A percentile compares a stretch with the other conserved stretches of the same genome.
These are phyloP conservation scores for Epsilonema sp. DNA, from an alignment of 2,888 invertebrate species.

Conservation along the genomic window DNA sequence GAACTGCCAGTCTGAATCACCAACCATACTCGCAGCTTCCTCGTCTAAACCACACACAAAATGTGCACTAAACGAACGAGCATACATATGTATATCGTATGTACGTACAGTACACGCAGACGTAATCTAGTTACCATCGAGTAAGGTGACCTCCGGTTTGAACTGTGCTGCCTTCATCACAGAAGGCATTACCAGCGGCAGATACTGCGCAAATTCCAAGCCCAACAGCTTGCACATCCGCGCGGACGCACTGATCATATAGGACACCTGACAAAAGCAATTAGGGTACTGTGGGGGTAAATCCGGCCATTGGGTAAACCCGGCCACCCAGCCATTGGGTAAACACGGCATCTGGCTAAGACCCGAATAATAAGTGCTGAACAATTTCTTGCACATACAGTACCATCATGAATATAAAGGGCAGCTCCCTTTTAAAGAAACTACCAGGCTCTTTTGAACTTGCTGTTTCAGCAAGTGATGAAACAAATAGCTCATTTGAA, in stretches of 20 bases:
- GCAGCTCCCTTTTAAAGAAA: too few species aligned
- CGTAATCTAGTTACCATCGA: conserved; percentile 48
- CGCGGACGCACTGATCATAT: conserved; percentile 96
- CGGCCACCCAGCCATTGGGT: too few species aligned
- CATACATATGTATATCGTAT: not conserved
- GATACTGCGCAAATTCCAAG: conserved; percentile 63
- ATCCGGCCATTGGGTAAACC: too few species aligned
- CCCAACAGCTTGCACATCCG: conserved; percentile 86
- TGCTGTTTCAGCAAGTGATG: too few species aligned
- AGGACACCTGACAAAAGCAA: conserved; percentile 59
- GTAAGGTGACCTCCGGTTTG: conserved; percentile 73
- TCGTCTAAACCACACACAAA: conserved; percentile 27
- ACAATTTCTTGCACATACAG: too few species aligned
- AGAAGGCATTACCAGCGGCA: conserved; percentile 84
- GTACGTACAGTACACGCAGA: too few species aligned
- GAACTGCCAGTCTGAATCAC: conserved; percentile 79
- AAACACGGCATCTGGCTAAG: conserved; percentile 2
- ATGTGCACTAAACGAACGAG: not conserved
- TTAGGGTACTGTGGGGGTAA: too few species aligned
- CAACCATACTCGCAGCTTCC: conserved; percentile 50
- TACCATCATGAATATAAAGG: too few species aligned
- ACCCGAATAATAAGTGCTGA: too few species aligned
- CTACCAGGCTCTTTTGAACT: too few species aligned
- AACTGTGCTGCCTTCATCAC: conserved; percentile 74
- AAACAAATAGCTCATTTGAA: too few species aligned